Conservation (phyloP, 2,888 invertebrate species). For the Periphyllus acericola region DNA sequence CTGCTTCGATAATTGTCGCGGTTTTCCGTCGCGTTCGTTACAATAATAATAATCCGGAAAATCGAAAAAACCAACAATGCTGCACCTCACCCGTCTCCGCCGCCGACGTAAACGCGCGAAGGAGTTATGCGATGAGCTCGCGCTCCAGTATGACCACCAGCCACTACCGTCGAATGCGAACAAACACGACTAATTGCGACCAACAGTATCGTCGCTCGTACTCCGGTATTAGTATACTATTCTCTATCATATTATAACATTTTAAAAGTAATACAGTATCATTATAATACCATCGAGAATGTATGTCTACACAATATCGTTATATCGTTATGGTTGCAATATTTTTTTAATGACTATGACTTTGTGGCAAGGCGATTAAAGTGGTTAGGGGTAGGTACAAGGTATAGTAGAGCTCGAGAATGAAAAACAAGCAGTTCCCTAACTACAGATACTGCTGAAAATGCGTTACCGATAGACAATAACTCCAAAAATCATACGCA, state of each 20-base stretch:
- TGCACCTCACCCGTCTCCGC: neutral
- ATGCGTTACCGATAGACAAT: too few relatives aligned
- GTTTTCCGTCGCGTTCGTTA: conserved; percentile 29
- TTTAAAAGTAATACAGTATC: neutral
- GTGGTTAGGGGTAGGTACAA: too few relatives aligned
- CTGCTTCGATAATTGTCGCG: conserved; percentile 37
- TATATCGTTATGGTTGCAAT: neutral
- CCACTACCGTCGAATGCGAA: neutral
- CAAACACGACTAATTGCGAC: conserved; percentile 47
- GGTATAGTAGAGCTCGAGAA: too few relatives aligned
- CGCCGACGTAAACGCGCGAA: neutral
- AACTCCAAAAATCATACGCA: too few relatives aligned
- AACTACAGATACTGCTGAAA: too few relatives aligned
- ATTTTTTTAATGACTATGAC: neutral
- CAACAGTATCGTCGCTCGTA: neutral
- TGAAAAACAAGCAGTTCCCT: too few relatives aligned
- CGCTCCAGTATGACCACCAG: neutral
- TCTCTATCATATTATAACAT: neutral
- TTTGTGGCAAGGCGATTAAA: neutral
- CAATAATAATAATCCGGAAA: conserved; percentile 5
- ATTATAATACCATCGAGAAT: neutral
- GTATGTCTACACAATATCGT: neutral
- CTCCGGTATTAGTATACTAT: too few relatives aligned
- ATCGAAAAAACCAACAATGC: conserved; percentile 28
- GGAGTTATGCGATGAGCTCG: conserved; percentile 3